These are phyloP conservation scores for Alosa sapidissima DNA, from an alignment of 2,797 vertebrate species.

Conservation along the genomic window DNA sequence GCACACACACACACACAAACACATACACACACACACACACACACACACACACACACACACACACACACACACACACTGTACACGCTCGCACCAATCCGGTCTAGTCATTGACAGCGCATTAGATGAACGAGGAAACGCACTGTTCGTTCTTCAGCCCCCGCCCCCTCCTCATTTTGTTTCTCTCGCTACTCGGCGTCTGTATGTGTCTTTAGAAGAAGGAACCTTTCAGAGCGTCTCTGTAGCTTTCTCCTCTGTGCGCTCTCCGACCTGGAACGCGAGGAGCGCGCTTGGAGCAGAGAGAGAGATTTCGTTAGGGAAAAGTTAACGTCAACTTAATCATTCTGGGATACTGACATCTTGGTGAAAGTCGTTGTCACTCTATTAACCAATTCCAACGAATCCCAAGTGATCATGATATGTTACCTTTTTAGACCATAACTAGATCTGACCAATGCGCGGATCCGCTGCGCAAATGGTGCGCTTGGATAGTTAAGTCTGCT, in stretches of 20 bases:
- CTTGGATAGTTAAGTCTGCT: constrained; percentile 7
- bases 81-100: background rate
- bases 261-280: background rate
- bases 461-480: constrained; percentile 19
- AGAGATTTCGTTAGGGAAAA: background rate
- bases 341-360: background rate
- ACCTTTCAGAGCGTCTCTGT: background rate
- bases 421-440: background rate
- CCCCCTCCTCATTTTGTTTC: constrained; percentile 1
- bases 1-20: constrained; percentile 23
- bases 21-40: constrained; percentile 2
- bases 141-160: background rate
- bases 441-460: background rate
- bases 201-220: background rate
- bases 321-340: background rate
- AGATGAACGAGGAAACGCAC: background rate
- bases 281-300: background rate
- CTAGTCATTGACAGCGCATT: constrained; percentile 1
- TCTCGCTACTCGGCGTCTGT: background rate
- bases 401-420: background rate
- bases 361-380: background rate
- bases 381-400: background rate
- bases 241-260: background rate
- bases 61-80: too few species aligned
- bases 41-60: background rate